Base-by-base conservation (phyloP, 2,888 invertebrate species). In the Scaptodrosophila latifasciaeformis region DNA sequence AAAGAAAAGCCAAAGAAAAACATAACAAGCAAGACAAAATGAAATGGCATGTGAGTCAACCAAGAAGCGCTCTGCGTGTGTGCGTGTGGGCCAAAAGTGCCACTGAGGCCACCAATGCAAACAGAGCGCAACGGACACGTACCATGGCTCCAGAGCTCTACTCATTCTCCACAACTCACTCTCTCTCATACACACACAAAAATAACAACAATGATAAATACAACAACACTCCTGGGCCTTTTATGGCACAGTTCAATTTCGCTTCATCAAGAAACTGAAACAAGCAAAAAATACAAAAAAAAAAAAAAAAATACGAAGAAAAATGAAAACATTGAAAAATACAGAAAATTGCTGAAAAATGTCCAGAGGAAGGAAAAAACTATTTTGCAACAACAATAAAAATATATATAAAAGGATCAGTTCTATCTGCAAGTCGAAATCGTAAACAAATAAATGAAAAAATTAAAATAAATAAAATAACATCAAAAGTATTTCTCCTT, bases 241-340 rank as follows among this genome's bases (percentile, higher is more conserved):
- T 51, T 67, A 65, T 55, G 72, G 56, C 74, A 62, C 74, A 70
- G 70, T 76, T 76, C 72, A 74, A 72, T 74, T 74, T 70, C 58
- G 49, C 15, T 53, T 52, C 51, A 42, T 35, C 21, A 35, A 40
- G 54, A 43, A 50, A 37, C 34, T 39, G 49, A 35, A 37, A 56
- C 50, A 57, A 35, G 54, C 29, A 53, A 50, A 54, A 54, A 50
- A 21, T 52, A 49, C 45, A 29, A 35, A 39, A 37, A 29, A 35
- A 40, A 55, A 43, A 50, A 37, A 39, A 43, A 51, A 35, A 37
- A 56, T 52, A 57, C 34, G 54, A 34, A 53, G 49, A 54, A 54
- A 50, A 21, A 54, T 47, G 48, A 29, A 35, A 39, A 37, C 6
- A 35, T 1, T 34, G 18, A 17, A 18, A 47, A 17, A 35, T 0